A percentile compares a stretch with the other conserved stretches of the same genome.
These are phyloP conservation scores for Acanthosepion pharaonis DNA, from an alignment of 2,888 invertebrate species.

Conservation along the genomic window DNA sequence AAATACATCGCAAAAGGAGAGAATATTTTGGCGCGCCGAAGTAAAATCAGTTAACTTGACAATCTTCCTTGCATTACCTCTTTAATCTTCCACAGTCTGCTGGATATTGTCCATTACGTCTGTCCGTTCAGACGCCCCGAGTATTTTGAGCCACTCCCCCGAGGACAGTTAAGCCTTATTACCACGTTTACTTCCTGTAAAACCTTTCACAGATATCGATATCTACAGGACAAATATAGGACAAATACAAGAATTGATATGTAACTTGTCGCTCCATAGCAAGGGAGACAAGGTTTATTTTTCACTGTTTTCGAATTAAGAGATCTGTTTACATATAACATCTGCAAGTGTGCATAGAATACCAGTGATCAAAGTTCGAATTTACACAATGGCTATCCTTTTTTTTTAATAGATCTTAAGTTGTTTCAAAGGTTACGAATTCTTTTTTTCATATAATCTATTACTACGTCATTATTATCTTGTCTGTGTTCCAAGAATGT, in stretches of 20 bases:
- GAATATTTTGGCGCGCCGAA: neutral
- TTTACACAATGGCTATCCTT: neutral
- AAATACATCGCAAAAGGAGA: neutral
- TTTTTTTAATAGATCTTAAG: too few relatives aligned
- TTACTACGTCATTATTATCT: too few relatives aligned
- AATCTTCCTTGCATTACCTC: neutral
- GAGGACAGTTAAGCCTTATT: neutral
- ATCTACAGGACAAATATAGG: neutral
- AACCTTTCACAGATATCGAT: neutral
- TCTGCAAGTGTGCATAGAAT: neutral
- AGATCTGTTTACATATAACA: too few relatives aligned
- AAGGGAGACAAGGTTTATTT: too few relatives aligned
- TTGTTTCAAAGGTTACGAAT: too few relatives aligned
- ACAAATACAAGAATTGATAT: too few relatives aligned
- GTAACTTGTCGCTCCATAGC: too few relatives aligned
- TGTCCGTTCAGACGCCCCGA: neutral
- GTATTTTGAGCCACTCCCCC: neutral
- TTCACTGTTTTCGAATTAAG: too few relatives aligned
- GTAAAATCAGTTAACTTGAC: neutral
- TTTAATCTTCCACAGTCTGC: neutral
- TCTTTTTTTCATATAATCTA: too few relatives aligned
- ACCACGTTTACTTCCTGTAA: neutral
- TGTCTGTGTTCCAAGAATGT: too few relatives aligned
- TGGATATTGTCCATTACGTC: neutral
- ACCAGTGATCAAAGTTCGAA: neutral